Evolutionary conservation across 2,797 vertebrate species (phyloP).

Genomic region (Enteromius argenteus): DNA sequence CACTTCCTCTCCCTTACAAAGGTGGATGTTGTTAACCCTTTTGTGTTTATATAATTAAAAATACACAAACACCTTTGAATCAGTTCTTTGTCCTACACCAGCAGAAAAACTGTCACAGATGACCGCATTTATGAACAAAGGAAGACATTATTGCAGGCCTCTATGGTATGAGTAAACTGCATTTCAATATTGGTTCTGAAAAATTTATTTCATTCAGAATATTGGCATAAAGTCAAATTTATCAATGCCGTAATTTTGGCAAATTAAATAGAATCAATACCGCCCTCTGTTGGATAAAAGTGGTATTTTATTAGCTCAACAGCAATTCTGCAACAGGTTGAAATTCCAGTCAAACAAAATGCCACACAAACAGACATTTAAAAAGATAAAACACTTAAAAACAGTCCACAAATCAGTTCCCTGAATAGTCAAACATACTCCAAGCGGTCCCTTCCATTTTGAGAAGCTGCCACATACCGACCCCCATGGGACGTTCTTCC

Average conservation of each 20-base stretch:
- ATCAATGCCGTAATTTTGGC: neutral
- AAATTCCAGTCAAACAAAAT: neutral
- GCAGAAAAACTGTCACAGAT: too few relatives aligned
- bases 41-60: too few relatives aligned
- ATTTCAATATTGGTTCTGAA: too few relatives aligned
- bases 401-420: neutral
- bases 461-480: conserved; percentile 46
- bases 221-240: neutral
- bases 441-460: conserved; percentile 13
- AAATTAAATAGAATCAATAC: neutral
- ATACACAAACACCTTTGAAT: too few relatives aligned
- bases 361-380: neutral
- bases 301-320: conserved; percentile 13
- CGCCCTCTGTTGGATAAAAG: conserved; percentile 34
- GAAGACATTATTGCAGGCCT: too few relatives aligned
- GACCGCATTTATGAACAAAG: too few relatives aligned
- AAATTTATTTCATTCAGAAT: neutral
- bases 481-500: neutral
- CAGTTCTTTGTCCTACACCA: too few relatives aligned
- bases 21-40: neutral
- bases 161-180: too few relatives aligned
- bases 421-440: neutral
- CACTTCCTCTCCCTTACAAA: neutral
- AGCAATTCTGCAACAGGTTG: neutral
- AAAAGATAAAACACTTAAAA: neutral